Conservation (phyloP, 2,113 vertebrate genomes). For the Saccopteryx leptura region DNA sequence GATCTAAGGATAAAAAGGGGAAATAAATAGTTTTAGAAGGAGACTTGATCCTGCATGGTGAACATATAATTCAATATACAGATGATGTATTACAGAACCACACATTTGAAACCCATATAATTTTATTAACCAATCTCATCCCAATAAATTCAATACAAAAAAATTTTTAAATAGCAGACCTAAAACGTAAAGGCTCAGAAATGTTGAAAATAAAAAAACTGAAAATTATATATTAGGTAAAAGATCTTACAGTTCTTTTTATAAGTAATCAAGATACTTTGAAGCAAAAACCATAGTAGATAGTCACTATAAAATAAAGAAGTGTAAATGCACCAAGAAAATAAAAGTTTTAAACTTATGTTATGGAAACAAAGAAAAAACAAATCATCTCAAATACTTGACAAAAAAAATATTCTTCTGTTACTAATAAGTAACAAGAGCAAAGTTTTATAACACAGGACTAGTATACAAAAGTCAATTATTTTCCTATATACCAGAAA, state of each 20-base stretch:
- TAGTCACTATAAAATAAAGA: not conserved
- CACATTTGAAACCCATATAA: too few species aligned
- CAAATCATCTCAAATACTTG: not conserved
- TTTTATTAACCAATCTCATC: too few species aligned
- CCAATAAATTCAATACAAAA: too few species aligned
- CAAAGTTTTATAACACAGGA: not conserved
- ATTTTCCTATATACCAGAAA: too few species aligned
- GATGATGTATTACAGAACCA: too few species aligned
- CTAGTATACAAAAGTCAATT: not conserved
- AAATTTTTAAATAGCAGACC: too few species aligned
- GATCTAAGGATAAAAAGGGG: too few species aligned
- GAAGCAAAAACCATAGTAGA: not conserved
- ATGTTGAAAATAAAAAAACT: not conserved
- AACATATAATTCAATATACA: too few species aligned
- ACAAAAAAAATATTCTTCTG: not conserved
- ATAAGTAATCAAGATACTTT: not conserved
- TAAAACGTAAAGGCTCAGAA: not conserved
- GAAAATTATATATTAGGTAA: not conserved
- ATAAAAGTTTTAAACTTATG: not conserved
- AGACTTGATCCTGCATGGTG: too few species aligned
- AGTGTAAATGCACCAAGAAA: not conserved
- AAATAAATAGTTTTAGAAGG: too few species aligned
- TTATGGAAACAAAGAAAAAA: not conserved
- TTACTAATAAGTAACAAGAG: not conserved
- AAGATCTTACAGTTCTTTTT: not conserved